Evolutionary conservation across 2,888 invertebrate genomes (phyloP).

Genomic region (Nomada fabriciana): DNA sequence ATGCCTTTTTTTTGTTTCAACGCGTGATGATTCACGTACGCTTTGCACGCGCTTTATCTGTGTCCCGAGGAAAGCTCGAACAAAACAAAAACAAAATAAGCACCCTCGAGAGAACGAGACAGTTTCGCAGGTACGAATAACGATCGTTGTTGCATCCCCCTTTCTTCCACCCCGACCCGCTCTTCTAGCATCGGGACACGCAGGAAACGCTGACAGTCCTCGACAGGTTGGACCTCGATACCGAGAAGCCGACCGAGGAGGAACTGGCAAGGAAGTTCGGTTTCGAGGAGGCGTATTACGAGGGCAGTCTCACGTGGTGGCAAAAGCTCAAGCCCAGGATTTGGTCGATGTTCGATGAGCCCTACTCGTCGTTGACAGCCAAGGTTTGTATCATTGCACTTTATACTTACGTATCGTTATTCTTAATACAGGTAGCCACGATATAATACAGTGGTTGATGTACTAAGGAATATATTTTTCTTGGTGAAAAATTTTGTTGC

Average conservation of each 20-base stretch:
- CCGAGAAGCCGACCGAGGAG: conserved; percentile 98
- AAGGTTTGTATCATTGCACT: conserved; percentile 89
- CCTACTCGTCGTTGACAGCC: conserved; percentile 98
- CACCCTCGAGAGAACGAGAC: conserved; percentile 62
- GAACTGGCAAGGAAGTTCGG: conserved; percentile 99
- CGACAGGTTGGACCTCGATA: conserved; percentile 98
- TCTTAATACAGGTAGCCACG: not conserved
- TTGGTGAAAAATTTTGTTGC: too few species aligned
- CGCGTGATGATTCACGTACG: conserved; percentile 44
- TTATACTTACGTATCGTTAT: not conserved
- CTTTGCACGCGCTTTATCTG: conserved; percentile 69
- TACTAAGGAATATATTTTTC: too few species aligned
- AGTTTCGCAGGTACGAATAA: conserved; percentile 68
- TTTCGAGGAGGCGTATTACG: conserved; percentile 96
- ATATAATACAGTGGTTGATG: too few species aligned
- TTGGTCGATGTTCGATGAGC: conserved; percentile 99
- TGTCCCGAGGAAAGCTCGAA: conserved; percentile 58
- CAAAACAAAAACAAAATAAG: conserved; percentile 35
- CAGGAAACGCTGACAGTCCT: conserved; percentile 99
- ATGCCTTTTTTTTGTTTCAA: conserved; percentile 27
- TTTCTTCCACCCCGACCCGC: conserved; percentile 61
- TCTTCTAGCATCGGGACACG: conserved; percentile 95
- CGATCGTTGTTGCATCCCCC: conserved; percentile 71
- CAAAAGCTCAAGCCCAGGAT: conserved; percentile 98
- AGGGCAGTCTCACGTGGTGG: conserved; percentile 97